Evolutionary conservation across 2,888 invertebrate species (phyloP), one percentile per base, ranked within the genome.

Genomic region (Clepsis dumicolana): DNA sequence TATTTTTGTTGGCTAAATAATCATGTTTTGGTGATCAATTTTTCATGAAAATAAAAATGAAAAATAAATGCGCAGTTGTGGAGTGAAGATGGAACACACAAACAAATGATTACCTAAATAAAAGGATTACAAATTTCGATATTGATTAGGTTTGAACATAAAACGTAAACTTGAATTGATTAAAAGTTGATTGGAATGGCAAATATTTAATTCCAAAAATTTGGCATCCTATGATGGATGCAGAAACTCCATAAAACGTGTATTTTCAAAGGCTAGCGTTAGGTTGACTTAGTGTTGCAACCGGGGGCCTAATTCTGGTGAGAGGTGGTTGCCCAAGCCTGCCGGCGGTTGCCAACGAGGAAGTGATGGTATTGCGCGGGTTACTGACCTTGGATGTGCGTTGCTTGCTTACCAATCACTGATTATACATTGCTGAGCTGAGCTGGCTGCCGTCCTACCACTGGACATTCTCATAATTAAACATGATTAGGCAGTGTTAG

Each of bases 311-410:
- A 86, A 88, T 88, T 89, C 88, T 82, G 84, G 91, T 90, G 90
- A 90, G 90, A 90, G 91, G 91, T 79, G 81, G 83, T 90, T 91
- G 82, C 88, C 77, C 82, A 90, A 90, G 88, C 76, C 75, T 66
- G 66, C 67, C 73, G 67, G 41, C 72, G 83, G 82, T 88, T 86
- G 86, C 86, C 87, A 86, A 91, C 87, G 72, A 92, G 92, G 91
- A 91, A 92, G 90, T 84, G 87, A 90, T 86, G 88, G 89, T 81
- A 79, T 77, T 77, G 72, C 77, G 79, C 81, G 84, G 84, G 87
- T 84, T 86, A 90, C 75, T 87, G 89, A 90, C 91, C 92, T 92
- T 91, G 89, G 80, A 73, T 76, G 78, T 76, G 78, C 72, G 79
- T 75, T 75, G 78, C 79, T 74, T 83, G 86, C 82, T 81, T 88